phyloP scores from a whole-genome alignment of 2,888 invertebrate species.

The Endomychus coccineus region DNA sequence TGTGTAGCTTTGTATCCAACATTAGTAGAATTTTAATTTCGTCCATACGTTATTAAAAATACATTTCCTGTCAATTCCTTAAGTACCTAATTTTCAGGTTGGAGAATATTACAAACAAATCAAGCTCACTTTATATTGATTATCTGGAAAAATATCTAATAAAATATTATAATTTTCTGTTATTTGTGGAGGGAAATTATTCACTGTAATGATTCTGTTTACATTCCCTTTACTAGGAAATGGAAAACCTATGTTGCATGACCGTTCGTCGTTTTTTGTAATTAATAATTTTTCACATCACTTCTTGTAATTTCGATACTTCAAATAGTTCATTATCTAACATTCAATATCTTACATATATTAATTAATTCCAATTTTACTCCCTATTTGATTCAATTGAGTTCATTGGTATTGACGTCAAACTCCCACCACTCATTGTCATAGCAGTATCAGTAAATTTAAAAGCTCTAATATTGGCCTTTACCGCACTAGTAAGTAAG shows the following conservation, averaged over 20 bases:
- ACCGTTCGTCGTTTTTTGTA: background rate
- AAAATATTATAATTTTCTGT: background rate
- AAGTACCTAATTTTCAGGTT: constrained; percentile 16
- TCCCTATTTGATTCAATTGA: too few species aligned
- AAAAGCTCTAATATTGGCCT: too few species aligned
- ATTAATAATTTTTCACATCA: background rate
- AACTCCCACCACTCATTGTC: too few species aligned
- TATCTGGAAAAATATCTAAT: background rate
- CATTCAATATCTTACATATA: too few species aligned
- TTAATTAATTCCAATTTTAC: too few species aligned
- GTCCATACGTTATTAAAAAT: constrained; percentile 26
- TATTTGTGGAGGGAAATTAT: background rate
- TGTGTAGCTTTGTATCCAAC: constrained; percentile 24
- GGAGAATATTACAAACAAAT: constrained; percentile 1
- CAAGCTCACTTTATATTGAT: background rate
- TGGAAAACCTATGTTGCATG: too few species aligned
- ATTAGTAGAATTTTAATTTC: constrained; percentile 25
- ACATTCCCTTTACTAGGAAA: too few species aligned
- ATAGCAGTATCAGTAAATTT: too few species aligned
- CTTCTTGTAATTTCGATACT: background rate
- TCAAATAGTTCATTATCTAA: too few species aligned
- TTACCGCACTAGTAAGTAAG: too few species aligned
- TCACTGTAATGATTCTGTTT: background rate
- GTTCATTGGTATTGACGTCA: too few species aligned
- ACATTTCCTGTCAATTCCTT: constrained; percentile 29